Evolutionary conservation across 1,140 invertebrate species (phyloP).

Genomic region (Drosophila malerkotliana): DNA sequence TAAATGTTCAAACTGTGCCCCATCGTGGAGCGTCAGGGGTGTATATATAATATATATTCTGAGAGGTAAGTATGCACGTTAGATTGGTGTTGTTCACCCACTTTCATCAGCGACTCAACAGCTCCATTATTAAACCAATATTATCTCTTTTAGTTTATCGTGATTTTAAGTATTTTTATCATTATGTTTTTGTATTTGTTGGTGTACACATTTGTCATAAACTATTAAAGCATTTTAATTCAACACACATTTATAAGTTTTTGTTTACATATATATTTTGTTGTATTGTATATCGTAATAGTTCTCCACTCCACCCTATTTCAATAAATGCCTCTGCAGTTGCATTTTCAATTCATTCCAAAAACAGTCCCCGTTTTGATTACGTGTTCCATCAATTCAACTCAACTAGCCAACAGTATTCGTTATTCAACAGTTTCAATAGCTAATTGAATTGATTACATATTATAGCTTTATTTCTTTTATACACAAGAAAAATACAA

Average conservation of each 20-base stretch:
- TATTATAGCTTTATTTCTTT: constrained; percentile 34
- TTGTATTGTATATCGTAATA: constrained; percentile 41
- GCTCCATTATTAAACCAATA: constrained; percentile 76
- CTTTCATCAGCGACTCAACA: constrained; percentile 68
- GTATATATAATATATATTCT: constrained; percentile 6
- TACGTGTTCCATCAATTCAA: constrained; percentile 50
- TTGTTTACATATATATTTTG: constrained; percentile 30
- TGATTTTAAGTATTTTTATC: constrained; percentile 28
- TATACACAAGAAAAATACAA: constrained; percentile 27
- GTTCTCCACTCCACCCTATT: constrained; percentile 37
- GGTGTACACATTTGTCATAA: constrained; percentile 50
- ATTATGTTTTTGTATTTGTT: constrained; percentile 19
- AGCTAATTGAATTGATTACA: constrained; percentile 38
- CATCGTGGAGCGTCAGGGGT: constrained; percentile 41
- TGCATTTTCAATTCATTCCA: constrained; percentile 62
- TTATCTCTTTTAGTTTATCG: constrained; percentile 27
- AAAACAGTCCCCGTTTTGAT: constrained; percentile 44
- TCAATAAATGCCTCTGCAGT: constrained; percentile 73
- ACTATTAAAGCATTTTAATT: constrained; percentile 75
- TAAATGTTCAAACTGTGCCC: constrained; percentile 57
- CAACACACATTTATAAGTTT: constrained; percentile 57
- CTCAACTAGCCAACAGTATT: constrained; percentile 65
- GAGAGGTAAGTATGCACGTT: constrained; percentile 26
- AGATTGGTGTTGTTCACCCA: constrained; percentile 20
- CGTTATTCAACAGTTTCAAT: constrained; percentile 59